Evolutionary conservation across 1,140 invertebrate genomes (phyloP).

Genomic region (Sycobia sp.): DNA sequence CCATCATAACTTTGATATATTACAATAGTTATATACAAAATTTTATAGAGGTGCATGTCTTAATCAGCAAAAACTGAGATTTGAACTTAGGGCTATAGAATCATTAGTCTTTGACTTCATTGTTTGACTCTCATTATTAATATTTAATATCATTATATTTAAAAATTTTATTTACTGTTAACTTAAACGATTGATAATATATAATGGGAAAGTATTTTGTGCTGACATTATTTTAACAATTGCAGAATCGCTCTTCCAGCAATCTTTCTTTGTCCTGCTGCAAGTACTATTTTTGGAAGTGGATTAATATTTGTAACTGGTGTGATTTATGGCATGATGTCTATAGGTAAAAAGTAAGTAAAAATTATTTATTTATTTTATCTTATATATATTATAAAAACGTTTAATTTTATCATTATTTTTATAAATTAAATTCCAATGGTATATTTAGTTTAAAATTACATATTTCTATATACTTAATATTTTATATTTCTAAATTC

Average conservation of each 20-base stretch:
- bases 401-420: too few species aligned
- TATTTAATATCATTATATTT: neutral
- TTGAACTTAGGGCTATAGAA: too few species aligned
- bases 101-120: too few species aligned
- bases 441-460: neutral
- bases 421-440: too few species aligned
- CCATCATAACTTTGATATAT: too few species aligned
- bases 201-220: constrained; percentile 3
- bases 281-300: constrained; percentile 83
- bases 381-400: constrained; percentile 9
- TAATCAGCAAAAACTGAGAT: too few species aligned
- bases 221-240: constrained; percentile 27
- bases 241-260: constrained; percentile 77
- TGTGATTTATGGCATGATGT: constrained; percentile 91
- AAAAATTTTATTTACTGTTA: neutral
- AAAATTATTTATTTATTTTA: constrained; percentile 21
- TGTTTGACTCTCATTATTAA: neutral
- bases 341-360: constrained; percentile 88
- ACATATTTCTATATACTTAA: neutral
- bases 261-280: constrained; percentile 76
- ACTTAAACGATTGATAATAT: constrained; percentile 9
- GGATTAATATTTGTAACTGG: constrained; percentile 88
- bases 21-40: too few species aligned
- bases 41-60: too few species aligned
- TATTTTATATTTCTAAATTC: neutral